phyloP scores from a whole-genome alignment of 2,797 vertebrate genomes.

The Hafferia zeledoni region DNA sequence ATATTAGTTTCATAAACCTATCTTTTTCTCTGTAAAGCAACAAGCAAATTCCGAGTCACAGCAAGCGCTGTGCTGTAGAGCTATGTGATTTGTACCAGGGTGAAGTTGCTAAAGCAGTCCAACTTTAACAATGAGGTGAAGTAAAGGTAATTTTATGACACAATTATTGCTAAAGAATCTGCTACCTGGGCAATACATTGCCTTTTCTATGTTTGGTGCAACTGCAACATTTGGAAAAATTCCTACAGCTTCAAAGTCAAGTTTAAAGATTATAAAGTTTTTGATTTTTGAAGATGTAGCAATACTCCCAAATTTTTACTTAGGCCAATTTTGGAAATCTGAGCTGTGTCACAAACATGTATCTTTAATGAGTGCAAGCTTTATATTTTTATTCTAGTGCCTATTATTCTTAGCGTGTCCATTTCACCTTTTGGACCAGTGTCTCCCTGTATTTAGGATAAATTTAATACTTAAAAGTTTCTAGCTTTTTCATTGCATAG shows the following conservation, averaged over 20 bases:
- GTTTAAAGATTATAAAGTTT: neutral
- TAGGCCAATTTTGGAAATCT: neutral
- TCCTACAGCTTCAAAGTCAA: neutral
- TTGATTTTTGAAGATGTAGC: neutral
- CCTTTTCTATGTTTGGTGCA: neutral
- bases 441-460: neutral
- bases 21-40: neutral
- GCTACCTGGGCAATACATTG: neutral
- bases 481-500: neutral
- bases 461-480: neutral
- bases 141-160: neutral
- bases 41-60: neutral
- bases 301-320: neutral
- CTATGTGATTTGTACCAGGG: neutral
- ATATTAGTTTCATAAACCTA: neutral
- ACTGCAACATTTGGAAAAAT: neutral
- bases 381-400: neutral
- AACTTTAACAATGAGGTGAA: neutral
- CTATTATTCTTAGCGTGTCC: neutral
- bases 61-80: neutral
- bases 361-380: neutral
- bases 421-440: neutral
- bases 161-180: neutral
- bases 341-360: neutral
- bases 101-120: neutral